These are phyloP conservation scores for Lasioglossum albipes DNA, from an alignment of 1,140 invertebrate species.

Conservation along the genomic window DNA sequence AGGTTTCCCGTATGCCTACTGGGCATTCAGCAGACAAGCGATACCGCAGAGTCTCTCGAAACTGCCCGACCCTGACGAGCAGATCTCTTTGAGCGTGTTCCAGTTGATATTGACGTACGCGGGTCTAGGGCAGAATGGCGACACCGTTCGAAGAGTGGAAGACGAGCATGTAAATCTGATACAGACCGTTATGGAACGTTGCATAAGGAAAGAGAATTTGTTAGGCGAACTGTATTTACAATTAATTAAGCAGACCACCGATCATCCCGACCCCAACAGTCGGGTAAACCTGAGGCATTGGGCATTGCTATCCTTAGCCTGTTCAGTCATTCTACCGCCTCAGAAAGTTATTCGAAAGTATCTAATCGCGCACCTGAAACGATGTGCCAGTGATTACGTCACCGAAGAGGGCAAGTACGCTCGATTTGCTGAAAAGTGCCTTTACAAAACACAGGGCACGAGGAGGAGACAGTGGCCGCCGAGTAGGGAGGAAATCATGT, in stretches of 20 bases:
- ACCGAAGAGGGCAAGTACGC: constrained; percentile 97
- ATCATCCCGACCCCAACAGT: constrained; percentile 94
- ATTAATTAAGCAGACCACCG: constrained; percentile 96
- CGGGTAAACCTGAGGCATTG: constrained; percentile 93
- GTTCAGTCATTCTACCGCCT: constrained; percentile 92
- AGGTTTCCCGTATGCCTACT: constrained; percentile 91
- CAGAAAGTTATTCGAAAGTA: constrained; percentile 92
- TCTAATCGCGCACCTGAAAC: constrained; percentile 93
- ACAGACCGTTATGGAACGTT: constrained; percentile 93
- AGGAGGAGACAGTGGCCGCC: constrained; percentile 94
- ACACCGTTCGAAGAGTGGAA: constrained; percentile 84
- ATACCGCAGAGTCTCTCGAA: constrained; percentile 91
- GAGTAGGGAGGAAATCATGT: constrained; percentile 95
- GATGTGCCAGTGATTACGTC: constrained; percentile 92
- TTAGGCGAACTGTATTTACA: constrained; percentile 96
- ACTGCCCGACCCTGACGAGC: constrained; percentile 92
- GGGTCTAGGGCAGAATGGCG: constrained; percentile 89
- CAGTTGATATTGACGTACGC: constrained; percentile 89
- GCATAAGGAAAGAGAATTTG: constrained; percentile 92
- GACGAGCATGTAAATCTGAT: constrained; percentile 94
- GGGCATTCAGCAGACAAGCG: constrained; percentile 92
- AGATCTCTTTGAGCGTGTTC: constrained; percentile 90
- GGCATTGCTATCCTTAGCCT: constrained; percentile 93
- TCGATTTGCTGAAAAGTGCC: constrained; percentile 94
- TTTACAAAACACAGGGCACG: constrained; percentile 92